These are phyloP conservation scores for Delia radicum DNA, from an alignment of 1,140 invertebrate species.

Conservation along the genomic window DNA sequence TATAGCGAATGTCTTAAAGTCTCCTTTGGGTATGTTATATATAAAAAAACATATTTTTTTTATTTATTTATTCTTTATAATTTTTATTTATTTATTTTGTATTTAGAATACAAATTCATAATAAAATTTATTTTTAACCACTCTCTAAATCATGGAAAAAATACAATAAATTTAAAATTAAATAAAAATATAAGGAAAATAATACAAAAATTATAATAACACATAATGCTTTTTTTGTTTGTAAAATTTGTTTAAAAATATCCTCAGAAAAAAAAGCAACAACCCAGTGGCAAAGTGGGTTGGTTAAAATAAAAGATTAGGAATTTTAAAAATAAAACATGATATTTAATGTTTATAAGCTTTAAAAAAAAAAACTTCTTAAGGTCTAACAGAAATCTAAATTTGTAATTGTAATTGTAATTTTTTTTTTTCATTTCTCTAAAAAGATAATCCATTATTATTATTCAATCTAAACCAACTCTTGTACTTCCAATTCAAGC, in stretches of 20 bases:
- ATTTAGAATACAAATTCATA: constrained; percentile 11
- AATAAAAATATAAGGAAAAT: background rate
- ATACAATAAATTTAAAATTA: no score
- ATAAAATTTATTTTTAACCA: constrained; percentile 1
- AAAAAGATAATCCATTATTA: no score
- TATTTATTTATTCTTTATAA: constrained; percentile 6
- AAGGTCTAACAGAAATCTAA: background rate
- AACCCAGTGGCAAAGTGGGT: no score
- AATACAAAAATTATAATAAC: background rate
- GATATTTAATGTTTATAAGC: no score
- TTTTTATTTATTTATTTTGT: constrained; percentile 13
- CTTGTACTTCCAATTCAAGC: no score
- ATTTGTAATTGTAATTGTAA: background rate
- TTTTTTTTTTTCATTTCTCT: background rate
- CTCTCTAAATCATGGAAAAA: background rate
- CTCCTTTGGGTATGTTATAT: background rate
- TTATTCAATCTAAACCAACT: no score
- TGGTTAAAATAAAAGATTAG: no score
- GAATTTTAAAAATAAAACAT: no score
- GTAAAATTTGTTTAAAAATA: no score
- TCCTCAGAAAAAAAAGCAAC: no score
- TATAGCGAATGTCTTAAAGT: no score
- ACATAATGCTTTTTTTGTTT: background rate
- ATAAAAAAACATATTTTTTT: background rate
- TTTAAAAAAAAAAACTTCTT: background rate